phyloP scores from a whole-genome alignment of 2,797 vertebrate genomes.

The Sebastes hubbsi region DNA sequence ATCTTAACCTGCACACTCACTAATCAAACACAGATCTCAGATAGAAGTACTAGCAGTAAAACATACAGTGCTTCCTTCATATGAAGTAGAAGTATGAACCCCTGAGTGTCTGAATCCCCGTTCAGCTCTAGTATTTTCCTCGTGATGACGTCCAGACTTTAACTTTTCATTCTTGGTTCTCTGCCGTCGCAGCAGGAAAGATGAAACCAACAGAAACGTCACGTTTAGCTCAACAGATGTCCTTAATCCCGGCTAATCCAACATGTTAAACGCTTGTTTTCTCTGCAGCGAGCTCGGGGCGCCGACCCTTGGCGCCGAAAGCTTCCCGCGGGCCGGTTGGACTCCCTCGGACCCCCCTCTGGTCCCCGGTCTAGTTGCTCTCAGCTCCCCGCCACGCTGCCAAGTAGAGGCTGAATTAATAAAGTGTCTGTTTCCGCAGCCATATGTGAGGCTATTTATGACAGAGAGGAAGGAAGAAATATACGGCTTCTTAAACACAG shows the following conservation, averaged over 20 bases:
- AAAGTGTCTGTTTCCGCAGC: not conserved
- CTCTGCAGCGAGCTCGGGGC: slow-evolving; percentile 22
- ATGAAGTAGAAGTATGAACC: too few species aligned
- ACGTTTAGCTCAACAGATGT: slow-evolving; percentile 64
- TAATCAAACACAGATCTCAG: too few species aligned
- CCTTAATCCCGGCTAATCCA: slow-evolving; percentile 65
- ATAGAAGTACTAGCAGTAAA: too few species aligned
- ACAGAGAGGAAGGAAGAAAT: not conserved
- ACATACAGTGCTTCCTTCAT: too few species aligned
- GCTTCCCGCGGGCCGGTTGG: slow-evolving; percentile 39
- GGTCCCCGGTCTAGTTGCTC: slow-evolving; percentile 44
- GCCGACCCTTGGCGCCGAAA: slow-evolving; percentile 18
- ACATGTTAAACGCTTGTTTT: slow-evolving; percentile 67
- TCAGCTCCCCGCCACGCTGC: slow-evolving; percentile 12
- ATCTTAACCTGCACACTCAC: too few species aligned
- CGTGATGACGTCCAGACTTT: not conserved
- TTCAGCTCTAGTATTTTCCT: too few species aligned
- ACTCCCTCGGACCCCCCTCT: slow-evolving; percentile 38
- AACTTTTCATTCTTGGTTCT: slow-evolving; percentile 2
- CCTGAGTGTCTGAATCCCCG: too few species aligned
- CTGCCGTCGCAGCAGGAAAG: not conserved
- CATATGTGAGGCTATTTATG: slow-evolving; percentile 33
- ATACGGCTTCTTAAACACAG: not conserved
- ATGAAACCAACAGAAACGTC: slow-evolving; percentile 16
- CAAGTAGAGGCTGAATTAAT: slow-evolving; percentile 46